Percentiles rank a stretch among this genome's conserved stretches.
Evolutionary conservation across 2,113 vertebrate genomes (phyloP).

Genomic region (Stigmatopora argus): DNA sequence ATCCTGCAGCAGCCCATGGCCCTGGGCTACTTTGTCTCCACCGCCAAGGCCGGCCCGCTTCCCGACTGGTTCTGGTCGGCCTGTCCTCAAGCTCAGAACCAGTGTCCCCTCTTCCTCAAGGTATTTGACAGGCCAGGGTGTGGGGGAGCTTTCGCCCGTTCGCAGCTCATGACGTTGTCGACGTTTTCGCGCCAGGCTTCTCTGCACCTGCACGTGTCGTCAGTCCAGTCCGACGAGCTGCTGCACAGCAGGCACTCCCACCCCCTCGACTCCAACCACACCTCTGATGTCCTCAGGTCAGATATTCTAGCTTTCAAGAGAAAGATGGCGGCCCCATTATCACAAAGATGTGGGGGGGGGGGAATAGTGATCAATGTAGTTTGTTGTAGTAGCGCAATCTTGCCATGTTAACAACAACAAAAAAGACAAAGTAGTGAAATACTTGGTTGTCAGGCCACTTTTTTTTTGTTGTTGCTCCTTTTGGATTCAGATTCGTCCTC

Average conservation of each 20-base stretch:
- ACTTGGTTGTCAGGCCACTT: no score
- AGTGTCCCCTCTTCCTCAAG: conserved; percentile 88
- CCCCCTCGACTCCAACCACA: conserved; percentile 97
- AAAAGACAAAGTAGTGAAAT: not conserved
- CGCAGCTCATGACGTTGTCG: not conserved
- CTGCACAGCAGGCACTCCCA: conserved; percentile 99
- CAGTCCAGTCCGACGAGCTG: conserved; percentile 98
- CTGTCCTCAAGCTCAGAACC: conserved; percentile 98
- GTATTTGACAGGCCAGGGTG: conserved; percentile 34
- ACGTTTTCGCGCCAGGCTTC: conserved; percentile 71
- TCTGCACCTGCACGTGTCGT: conserved; percentile 98
- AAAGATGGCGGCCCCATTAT: no score
- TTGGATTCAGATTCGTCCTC: conserved; percentile 86
- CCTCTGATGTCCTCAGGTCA: conserved; percentile 98
- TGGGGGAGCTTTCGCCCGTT: not conserved
- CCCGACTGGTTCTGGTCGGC: conserved; percentile 99
- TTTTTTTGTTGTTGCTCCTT: not conserved
- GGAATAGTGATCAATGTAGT: no score
- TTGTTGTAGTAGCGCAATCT: no score
- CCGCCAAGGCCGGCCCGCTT: conserved; percentile 95
- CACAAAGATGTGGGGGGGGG: no score
- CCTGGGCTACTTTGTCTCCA: conserved; percentile 96
- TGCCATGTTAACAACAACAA: no score
- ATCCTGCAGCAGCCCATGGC: conserved; percentile 98
- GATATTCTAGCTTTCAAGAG: no score